Base-by-base conservation (phyloP, 2,888 invertebrate genomes). In the Eurytoma adleriae region DNA sequence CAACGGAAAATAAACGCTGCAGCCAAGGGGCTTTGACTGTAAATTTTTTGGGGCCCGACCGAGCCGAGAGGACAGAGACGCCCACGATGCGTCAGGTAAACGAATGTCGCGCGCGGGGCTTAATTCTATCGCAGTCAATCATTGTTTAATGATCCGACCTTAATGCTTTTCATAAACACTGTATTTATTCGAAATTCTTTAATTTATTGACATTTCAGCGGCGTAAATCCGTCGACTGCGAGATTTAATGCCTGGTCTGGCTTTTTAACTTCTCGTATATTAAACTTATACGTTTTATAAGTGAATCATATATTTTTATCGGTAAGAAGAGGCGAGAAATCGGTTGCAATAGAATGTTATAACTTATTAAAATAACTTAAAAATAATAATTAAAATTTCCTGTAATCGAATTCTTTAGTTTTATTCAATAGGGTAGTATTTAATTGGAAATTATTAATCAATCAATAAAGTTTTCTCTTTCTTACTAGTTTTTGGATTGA, bases 1-100 rank as follows among this genome's bases (percentile, higher is more conserved):
- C 54, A 82, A 81, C 84, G 83, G 85, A 84, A 87, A 87, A 86
- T 87, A 86, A 86, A 87, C 87, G 85, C 54, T 14, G 86, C 85
- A 85, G 83, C 84, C 84, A 86, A 87, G 86, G 40, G 40, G 40
- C 40, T 86, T 86, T 84, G 84, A 85, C 84, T 87, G 88, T 87
- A 87, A 87, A 87, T 88, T 86, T 86, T 84, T 40, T 40, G 10
- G 40, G 84, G 84, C 84, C 78, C 83, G 83, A 84, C 78, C 82
- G 83, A 82, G 83, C 86, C 83, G 64, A 12, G 57, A 10, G 85
- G 86, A 73, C 73, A 86, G 86, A 86, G 86, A 86, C 85, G 86
- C 78, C 73, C 73, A 75, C 75, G 76, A 79, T 62, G 52, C 61
- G 52, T 40, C 76, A 67, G 74, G 64, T 67, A 73, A 80, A 56